Evolutionary conservation across 2,888 invertebrate genomes (phyloP).

Genomic region (Drosophila paramelanica): DNA sequence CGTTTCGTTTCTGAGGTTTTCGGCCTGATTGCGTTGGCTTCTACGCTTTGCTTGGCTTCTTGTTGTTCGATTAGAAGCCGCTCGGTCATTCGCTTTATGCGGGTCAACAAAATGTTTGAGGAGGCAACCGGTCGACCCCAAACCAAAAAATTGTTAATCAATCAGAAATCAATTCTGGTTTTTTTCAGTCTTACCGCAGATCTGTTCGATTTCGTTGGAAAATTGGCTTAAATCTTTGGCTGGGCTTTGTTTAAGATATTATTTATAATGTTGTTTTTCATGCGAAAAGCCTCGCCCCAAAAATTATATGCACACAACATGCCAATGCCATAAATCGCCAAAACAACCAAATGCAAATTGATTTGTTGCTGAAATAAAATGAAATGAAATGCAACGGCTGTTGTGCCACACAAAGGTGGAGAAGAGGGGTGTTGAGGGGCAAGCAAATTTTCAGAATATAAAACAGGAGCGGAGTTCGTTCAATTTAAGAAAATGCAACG

Average conservation of each 20-base stretch:
- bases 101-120: constrained; percentile 34
- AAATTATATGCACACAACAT: constrained; percentile 33
- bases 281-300: constrained; percentile 40
- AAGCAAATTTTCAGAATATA: constrained; percentile 5
- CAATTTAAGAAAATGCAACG: no score
- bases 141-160: constrained; percentile 29
- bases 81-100: constrained; percentile 57
- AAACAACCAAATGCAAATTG: constrained; percentile 74
- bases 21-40: constrained; percentile 51
- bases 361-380: constrained; percentile 69
- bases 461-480: constrained; percentile 34
- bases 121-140: neutral
- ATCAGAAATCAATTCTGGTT: constrained; percentile 37
- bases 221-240: constrained; percentile 26
- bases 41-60: constrained; percentile 32
- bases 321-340: constrained; percentile 62
- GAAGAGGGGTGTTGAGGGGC: neutral
- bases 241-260: constrained; percentile 31
- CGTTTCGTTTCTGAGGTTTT: constrained; percentile 51
- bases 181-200: constrained; percentile 5
- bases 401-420: constrained; percentile 8
- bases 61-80: constrained; percentile 25
- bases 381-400: constrained; percentile 59
- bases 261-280: constrained; percentile 37
- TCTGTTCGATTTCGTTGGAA: neutral